A percentile compares a stretch with the other conserved stretches of the same genome.
phyloP scores from a whole-genome alignment of 2,797 vertebrate species.

The Pempheris klunzingeri region DNA sequence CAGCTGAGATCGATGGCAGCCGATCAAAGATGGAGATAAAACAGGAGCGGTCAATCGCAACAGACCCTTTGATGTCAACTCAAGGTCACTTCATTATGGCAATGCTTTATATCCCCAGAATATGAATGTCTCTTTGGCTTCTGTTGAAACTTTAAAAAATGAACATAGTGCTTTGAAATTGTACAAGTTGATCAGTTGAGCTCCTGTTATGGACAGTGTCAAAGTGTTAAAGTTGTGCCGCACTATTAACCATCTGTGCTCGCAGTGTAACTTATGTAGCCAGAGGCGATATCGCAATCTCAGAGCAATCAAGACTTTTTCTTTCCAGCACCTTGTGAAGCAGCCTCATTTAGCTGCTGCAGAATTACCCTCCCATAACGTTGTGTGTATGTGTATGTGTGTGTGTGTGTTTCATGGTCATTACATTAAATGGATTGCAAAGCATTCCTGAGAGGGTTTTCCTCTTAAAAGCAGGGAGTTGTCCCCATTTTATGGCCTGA shows the following conservation, averaged over 20 bases:
- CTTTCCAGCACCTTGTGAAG: conserved; percentile 24
- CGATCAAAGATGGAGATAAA: conserved; percentile 75
- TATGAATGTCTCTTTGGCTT: neutral
- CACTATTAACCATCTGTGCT: conserved; percentile 39
- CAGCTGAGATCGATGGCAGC: conserved; percentile 68
- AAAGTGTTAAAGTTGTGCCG: neutral
- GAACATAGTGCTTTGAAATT: conserved; percentile 4
- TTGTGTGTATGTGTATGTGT: conserved; percentile 6
- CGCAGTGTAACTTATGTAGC: conserved; percentile 20
- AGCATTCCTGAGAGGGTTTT: conserved; percentile 60
- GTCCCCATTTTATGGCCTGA: conserved; percentile 52
- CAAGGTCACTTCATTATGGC: conserved; percentile 66
- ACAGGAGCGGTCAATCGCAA: conserved; percentile 61
- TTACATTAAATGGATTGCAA: conserved; percentile 67
- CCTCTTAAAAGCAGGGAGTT: conserved; percentile 61
- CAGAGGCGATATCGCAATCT: conserved; percentile 22
- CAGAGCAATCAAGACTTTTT: conserved; percentile 44
- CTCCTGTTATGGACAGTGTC: neutral
- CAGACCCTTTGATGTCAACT: conserved; percentile 47
- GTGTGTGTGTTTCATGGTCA: conserved; percentile 43
- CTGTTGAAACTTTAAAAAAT: neutral
- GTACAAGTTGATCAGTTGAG: neutral
- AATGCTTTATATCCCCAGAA: conserved; percentile 4
- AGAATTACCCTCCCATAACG: conserved; percentile 47
- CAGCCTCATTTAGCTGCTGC: conserved; percentile 39